Evolutionary conservation across 2,113 vertebrate genomes (phyloP).

Genomic region (Gavia stellata): DNA sequence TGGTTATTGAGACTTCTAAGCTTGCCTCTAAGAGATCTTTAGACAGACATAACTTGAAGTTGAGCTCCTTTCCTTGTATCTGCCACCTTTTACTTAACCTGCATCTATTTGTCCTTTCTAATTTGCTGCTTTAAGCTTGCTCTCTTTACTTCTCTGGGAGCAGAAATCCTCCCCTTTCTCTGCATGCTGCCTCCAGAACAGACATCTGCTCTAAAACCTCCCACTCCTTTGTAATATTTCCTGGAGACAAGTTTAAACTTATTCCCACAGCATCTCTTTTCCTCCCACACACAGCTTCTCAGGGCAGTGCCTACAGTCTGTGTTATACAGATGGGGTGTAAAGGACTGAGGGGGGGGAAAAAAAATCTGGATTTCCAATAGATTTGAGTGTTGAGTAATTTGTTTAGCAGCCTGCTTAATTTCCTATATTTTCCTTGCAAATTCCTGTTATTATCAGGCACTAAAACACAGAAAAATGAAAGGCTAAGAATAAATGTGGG

Average conservation of each 20-base stretch:
- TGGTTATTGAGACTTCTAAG: rapidly evolving
- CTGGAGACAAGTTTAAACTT: not conserved
- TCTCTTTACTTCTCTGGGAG: not conserved
- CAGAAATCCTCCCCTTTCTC: not conserved
- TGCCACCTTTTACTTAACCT: not conserved
- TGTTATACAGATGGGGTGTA: not conserved
- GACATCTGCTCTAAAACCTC: not conserved
- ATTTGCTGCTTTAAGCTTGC: not conserved
- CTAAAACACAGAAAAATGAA: not conserved
- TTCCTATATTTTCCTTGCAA: not conserved
- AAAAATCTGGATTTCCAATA: not conserved
- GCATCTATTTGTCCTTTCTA: not conserved
- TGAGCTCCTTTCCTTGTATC: not conserved
- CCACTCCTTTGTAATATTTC: not conserved
- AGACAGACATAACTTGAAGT: not conserved
- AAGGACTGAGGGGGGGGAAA: rapidly evolving
- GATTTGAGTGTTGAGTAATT: not conserved
- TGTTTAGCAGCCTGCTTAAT: not conserved
- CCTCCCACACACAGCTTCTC: not conserved
- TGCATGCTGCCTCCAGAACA: rapidly evolving
- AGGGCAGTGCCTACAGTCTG: not conserved
- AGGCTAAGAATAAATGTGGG: not conserved
- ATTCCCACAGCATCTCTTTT: not conserved
- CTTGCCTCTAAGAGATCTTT: not conserved
- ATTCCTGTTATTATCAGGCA: not conserved